These are phyloP conservation scores for Paramormyrops hopkinsi DNA, from an alignment of 2,797 vertebrate genomes.

Conservation along the genomic window DNA sequence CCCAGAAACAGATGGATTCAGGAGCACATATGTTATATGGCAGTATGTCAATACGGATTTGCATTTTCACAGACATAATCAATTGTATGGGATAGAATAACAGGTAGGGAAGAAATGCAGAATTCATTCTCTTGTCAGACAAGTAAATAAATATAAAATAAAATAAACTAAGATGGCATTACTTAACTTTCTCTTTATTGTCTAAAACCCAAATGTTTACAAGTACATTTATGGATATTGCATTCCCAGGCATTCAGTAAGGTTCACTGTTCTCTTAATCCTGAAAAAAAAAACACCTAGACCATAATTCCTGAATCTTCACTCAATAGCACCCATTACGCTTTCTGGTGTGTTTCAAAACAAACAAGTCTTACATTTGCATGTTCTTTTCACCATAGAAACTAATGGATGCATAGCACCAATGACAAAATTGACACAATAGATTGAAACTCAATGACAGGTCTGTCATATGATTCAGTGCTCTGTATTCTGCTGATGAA, in stretches of 20 bases:
- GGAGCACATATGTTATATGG: neutral
- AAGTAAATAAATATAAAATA: neutral
- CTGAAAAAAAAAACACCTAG: neutral
- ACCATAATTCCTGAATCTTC: neutral
- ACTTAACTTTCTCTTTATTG: neutral
- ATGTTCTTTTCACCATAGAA: neutral
- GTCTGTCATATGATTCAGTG: neutral
- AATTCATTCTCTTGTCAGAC: neutral
- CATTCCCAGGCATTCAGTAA: neutral
- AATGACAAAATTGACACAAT: neutral
- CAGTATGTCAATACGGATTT: neutral
- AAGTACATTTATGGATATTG: neutral
- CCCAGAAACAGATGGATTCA: neutral
- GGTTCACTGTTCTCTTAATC: neutral
- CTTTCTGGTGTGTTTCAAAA: neutral
- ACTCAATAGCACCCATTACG: neutral
- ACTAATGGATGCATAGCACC: neutral
- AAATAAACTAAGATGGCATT: neutral
- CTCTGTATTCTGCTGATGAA: slow-evolving; percentile 3
- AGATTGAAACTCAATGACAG: neutral
- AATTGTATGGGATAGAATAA: neutral
- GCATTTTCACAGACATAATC: neutral
- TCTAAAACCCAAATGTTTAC: neutral
- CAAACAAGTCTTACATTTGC: neutral
- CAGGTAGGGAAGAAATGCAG: neutral